Base-by-base conservation (phyloP, 2,888 invertebrate species). In the Melangyna quadrimaculata region DNA sequence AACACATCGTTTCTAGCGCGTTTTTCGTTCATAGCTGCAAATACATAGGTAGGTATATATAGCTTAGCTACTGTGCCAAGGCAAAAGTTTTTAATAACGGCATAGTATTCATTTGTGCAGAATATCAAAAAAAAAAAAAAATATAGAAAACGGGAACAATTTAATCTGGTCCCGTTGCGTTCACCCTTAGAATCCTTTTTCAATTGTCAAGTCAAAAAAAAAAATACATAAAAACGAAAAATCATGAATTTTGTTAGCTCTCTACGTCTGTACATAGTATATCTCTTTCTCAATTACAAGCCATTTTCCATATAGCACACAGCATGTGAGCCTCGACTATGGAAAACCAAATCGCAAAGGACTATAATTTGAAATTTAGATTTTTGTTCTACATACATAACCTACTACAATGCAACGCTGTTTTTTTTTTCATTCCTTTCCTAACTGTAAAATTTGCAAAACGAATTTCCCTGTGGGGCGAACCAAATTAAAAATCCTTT, bases 301-400 rank as follows among this genome's bases (percentile, higher is more conserved):
- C 77, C 63, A 86, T 80, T 65, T 80, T 22, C 53, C 67, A 59
- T n/a, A 37, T 37, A 27, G 48, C 77, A 48, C 72, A 37, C 51
- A 86, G 86, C 86, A 81, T 86, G 86, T 86, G 81, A 78, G 77
- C 70, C 48, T 48, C 32, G 71, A 51, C 65, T 79, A 75, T 75
- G 61, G 69, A 61, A 72, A 73, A 81, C 63, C 29, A 77, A 80
- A 70, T 77, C 77, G 86, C 86, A 80, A 86, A 86, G 73, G 86
- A 86, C 86, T 74, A 81, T 86, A 86, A 86, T 86, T 86, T 86
- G 77, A 86, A 86, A 80, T 86, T 86, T 86, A 78, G 77, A 86
- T 80, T 86, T 80, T 77, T 71, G 51, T 72, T 72, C 69, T 61
- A 53, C 43, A 12, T 32, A 24, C 29, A 12, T 22, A 3, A 57